phyloP scores from a whole-genome alignment of 2,113 vertebrate species.

The Pluvialis apricaria region DNA sequence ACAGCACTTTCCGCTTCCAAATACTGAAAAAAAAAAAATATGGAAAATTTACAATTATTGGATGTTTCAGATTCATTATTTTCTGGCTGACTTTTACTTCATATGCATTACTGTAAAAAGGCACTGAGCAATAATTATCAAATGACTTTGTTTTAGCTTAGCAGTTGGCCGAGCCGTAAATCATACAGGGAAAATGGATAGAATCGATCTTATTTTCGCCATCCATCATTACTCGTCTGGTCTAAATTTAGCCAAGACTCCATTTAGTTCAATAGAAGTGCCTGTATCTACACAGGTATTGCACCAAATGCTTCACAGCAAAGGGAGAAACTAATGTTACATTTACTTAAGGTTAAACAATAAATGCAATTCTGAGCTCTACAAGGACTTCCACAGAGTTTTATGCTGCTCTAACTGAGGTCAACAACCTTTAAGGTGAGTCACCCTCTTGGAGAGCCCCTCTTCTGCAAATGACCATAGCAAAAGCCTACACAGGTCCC shows the following conservation, averaged over 20 bases:
- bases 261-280: neutral
- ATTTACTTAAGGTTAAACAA: slow-evolving; percentile 31
- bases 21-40: neutral
- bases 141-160: neutral
- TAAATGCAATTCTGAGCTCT: neutral
- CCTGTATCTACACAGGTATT: neutral
- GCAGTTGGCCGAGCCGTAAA: neutral
- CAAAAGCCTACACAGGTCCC: neutral
- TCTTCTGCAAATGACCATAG: neutral
- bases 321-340: neutral
- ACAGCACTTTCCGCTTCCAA: slow-evolving; percentile 2
- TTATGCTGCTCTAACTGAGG: neutral
- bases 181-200: neutral
- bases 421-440: neutral
- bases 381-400: neutral
- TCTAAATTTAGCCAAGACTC: neutral
- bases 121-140: neutral
- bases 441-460: neutral
- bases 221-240: neutral
- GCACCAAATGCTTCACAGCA: neutral
- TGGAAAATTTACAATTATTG: neutral
- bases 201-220: neutral
- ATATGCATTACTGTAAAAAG: neutral
- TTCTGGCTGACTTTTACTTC: neutral
- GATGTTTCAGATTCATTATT: neutral